A percentile compares a stretch with the other conserved stretches of the same genome.
These are phyloP conservation scores for Eupithecia dodoneata DNA, from an alignment of 2,888 invertebrate genomes.

Conservation along the genomic window DNA sequence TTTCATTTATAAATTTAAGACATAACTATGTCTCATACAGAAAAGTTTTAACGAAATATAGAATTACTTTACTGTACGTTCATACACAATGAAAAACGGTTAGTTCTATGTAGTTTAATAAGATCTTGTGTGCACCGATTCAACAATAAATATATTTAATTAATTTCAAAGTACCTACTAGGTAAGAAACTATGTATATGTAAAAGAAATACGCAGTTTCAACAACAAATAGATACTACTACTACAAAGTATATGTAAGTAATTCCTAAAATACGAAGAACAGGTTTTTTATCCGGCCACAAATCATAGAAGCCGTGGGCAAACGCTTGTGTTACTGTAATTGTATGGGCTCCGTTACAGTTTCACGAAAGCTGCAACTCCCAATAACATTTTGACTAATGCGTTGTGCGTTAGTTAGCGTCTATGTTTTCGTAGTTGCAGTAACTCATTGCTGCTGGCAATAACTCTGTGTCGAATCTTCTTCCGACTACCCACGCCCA, in stretches of 20 bases:
- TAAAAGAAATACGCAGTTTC: too few species aligned
- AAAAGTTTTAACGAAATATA: too few species aligned
- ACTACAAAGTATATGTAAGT: neutral
- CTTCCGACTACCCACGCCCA: slow-evolving; percentile 64
- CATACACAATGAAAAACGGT: too few species aligned
- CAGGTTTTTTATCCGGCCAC: neutral
- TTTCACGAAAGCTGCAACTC: neutral
- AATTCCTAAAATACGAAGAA: neutral
- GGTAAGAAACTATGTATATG: too few species aligned
- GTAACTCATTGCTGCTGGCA: slow-evolving; percentile 49
- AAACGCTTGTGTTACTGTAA: neutral
- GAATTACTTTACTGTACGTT: too few species aligned
- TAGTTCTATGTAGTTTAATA: too few species aligned
- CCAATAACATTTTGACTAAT: slow-evolving; percentile 10
- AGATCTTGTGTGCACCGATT: too few species aligned
- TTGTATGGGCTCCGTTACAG: neutral
- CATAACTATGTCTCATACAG: too few species aligned
- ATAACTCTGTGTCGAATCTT: slow-evolving; percentile 57
- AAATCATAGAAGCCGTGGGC: neutral
- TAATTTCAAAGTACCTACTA: too few species aligned
- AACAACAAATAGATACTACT: neutral
- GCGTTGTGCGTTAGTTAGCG: slow-evolving; percentile 9
- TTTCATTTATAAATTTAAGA: too few species aligned
- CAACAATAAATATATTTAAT: too few species aligned
- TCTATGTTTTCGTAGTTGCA: slow-evolving; percentile 26